Evolutionary conservation across 2,797 vertebrate species (phyloP).

Genomic region (Siniperca obscura): DNA sequence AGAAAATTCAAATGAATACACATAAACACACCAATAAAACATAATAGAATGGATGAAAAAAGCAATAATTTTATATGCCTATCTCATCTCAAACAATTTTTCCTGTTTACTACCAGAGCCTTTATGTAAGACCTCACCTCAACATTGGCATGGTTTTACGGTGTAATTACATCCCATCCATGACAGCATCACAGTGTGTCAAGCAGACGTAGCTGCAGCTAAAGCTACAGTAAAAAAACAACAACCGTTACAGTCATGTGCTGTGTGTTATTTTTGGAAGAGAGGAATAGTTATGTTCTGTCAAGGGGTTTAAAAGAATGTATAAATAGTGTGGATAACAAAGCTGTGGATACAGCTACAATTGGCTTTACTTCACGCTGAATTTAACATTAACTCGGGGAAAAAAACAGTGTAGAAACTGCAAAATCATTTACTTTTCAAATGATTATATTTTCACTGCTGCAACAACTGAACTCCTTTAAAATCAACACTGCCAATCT

Average conservation of each 20-base stretch:
- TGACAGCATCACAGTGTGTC: not conserved
- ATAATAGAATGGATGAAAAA: not conserved
- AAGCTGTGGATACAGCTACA: not conserved
- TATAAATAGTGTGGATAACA: constrained; percentile 12
- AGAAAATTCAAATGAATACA: not conserved
- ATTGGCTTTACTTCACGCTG: not conserved
- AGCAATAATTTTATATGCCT: not conserved
- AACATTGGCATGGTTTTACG: not conserved
- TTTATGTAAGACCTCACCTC: constrained; percentile 6
- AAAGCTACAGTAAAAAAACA: constrained; percentile 12
- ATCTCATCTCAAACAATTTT: not conserved
- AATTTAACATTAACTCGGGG: constrained; percentile 2
- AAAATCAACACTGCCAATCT: not conserved
- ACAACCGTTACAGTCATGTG: constrained; percentile 43
- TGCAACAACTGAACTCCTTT: not conserved
- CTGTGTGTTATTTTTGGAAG: constrained; percentile 55
- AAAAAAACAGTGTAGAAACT: not conserved
- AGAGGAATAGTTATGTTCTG: constrained; percentile 29
- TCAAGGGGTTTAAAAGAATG: constrained; percentile 46
- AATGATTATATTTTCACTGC: not conserved
- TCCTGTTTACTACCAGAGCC: not conserved
- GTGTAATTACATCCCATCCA: constrained; percentile 4
- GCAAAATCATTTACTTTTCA: not conserved
- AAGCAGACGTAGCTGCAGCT: constrained; percentile 10
- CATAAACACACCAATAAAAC: not conserved